These are phyloP conservation scores for Brotogeris chrysoptera DNA, from an alignment of 2,797 vertebrate species.

Conservation along the genomic window DNA sequence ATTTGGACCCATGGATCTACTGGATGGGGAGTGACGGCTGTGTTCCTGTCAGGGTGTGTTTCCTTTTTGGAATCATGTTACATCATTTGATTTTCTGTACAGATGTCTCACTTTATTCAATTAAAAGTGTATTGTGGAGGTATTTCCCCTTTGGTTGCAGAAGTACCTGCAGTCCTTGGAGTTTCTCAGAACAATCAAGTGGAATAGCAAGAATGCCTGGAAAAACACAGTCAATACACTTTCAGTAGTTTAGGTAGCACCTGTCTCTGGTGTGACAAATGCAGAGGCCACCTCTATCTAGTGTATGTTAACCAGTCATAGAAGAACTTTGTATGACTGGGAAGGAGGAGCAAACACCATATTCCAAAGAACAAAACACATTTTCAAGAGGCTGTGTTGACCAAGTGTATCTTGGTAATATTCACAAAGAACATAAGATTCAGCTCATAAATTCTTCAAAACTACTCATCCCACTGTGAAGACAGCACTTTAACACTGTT, in stretches of 20 bases:
- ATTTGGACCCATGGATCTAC: not conserved
- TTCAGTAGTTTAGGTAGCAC: not conserved
- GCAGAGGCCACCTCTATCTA: not conserved
- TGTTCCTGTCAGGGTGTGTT: not conserved
- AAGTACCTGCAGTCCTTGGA: not conserved
- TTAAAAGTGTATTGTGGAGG: not conserved
- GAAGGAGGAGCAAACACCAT: not conserved
- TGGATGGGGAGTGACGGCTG: not conserved
- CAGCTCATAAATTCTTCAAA: not conserved
- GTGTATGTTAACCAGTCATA: not conserved
- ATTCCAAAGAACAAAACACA: not conserved
- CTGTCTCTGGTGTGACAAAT: not conserved
- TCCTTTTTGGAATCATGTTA: not conserved
- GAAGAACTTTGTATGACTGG: not conserved
- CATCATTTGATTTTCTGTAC: not conserved
- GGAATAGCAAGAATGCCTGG: not conserved
- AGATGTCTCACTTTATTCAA: not conserved
- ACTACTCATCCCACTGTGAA: not conserved
- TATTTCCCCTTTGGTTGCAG: not conserved
- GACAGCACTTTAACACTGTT: not conserved
- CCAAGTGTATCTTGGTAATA: not conserved
- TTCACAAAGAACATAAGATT: not conserved
- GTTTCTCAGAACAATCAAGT: not conserved
- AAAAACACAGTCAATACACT: not conserved
- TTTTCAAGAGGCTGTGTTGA: not conserved